Base-by-base conservation (phyloP, 2,797 vertebrate species). In the Platalea minor region DNA sequence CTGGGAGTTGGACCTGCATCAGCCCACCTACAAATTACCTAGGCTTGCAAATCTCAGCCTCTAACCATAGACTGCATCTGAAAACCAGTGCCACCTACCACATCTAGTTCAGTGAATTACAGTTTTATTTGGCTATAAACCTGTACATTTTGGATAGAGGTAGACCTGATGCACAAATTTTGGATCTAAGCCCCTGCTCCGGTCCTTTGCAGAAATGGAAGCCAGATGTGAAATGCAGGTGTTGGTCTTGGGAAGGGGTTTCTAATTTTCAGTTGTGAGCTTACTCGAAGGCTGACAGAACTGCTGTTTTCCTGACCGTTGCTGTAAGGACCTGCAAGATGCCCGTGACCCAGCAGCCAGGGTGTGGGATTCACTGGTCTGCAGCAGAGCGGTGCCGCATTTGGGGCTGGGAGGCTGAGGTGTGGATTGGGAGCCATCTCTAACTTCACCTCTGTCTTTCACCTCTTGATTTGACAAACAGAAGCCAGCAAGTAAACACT, bases 361-460 rank as follows among this genome's bases (percentile, higher is more conserved):
- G 18, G 31, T 35, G 53, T 68, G 65, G 26, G 64, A 57, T 81
- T 85, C 78, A 16, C 35, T 35, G 13, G 11, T 63, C 13, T 37
- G 29, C 56, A 67, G 45, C 7, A 56, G 29, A 69, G 20, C 10
- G 0, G 1, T 35, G 43, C 43, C 43, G 10, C 17, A 3, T 75
- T 67, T 65, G 37, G 29, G 48, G 43, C 25, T 57, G 65, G 61
- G 35, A 85, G 77, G 11, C 28, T n/a, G 41, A 46, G 79, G 43
- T 92, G 81, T 85, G 78, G 48, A 57, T 65, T 85, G 7, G 33
- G 43, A 94, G 13, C 54, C 86, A 77, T 68, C 88, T 92, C 91
- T 96, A 93, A 91, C 81, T 85, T 96, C 77, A 84, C 54, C 33
- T 74, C 65, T 31, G 88, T 96, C 95, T 97, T 91, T 80, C 92